Base-by-base conservation (phyloP, 2,888 invertebrate species). In the Dryococelus australis region DNA sequence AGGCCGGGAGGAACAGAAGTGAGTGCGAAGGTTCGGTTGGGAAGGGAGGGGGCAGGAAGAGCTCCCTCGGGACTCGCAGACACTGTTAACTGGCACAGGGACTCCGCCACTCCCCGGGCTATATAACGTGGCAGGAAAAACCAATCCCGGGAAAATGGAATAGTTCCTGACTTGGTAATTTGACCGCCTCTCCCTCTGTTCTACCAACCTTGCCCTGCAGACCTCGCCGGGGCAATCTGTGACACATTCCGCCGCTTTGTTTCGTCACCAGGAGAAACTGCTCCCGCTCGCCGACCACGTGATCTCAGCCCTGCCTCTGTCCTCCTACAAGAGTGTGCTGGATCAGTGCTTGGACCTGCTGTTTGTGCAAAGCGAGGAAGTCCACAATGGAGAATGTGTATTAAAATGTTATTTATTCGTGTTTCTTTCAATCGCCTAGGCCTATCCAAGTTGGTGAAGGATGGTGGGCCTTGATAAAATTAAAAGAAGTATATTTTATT, bases 121-220 rank as follows among this genome's bases (percentile, higher is more conserved):
- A 88, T 88, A 88, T 88, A 86, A 84, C 88, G 88, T 20, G 88
- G 88, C 85, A 79, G 78, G 85, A 87, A 87, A 88, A 88, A 88
- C 88, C 88, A 88, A 88, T 88, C 88, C 87, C 79, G 84, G 51
- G 87, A 87, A 88, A 88, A 88, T 88, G 88, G 88, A 65, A 65
- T 65, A 65, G 65, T 65, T 65, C 65, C 65, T 65, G 65, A 65
- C 65, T 65, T 65, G 65, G 65, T 65, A 65, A 65, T 65, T 65
- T 65, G 65, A 65, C 65, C 65, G 16, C 65, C 65, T n/a, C 65
- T 65, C 20, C 65, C 65, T 24, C 65, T 3, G 8, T 65, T 51
- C 43, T 85, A 10, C 47, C 43, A 27, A 13, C 43, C 43, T 84
- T 27, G 84, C 43, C 43, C 43, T 24, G 84, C 16, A 24, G 84